Evolutionary conservation across 2,797 vertebrate species (phyloP).

Genomic region (Pangasius mekongensis): DNA sequence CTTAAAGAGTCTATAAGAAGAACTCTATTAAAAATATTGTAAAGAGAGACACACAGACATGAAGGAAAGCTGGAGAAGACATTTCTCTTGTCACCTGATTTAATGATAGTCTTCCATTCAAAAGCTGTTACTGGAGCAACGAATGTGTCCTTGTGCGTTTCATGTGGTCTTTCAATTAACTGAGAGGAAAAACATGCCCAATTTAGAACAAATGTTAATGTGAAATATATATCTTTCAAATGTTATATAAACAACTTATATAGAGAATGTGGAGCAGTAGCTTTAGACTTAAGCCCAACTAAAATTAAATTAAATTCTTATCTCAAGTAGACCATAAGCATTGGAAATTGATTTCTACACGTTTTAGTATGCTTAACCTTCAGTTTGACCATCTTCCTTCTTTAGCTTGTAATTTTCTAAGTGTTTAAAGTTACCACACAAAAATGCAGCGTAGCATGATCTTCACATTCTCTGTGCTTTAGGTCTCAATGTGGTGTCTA

Average conservation of each 20-base stretch:
- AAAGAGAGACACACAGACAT: neutral
- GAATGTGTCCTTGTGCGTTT: conserved; percentile 64
- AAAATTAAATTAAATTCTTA: neutral
- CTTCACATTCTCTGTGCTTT: neutral
- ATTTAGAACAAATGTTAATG: neutral
- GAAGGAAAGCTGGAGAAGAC: neutral
- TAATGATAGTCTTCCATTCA: conserved; percentile 73
- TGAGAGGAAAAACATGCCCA: conserved; percentile 44
- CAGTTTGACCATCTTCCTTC: neutral
- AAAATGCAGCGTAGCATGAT: neutral
- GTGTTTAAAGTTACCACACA: neutral
- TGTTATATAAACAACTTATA: neutral
- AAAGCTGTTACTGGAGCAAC: conserved; percentile 70
- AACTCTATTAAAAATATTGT: neutral
- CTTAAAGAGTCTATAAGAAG: conserved; percentile 63
- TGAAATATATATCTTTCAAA: neutral
- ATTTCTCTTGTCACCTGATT: conserved; percentile 68
- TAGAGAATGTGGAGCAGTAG: neutral
- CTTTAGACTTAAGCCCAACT: neutral
- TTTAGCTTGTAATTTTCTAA: neutral
- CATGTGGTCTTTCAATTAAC: conserved; percentile 61
- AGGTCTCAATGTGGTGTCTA: too few relatives aligned
- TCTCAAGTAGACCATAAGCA: neutral
- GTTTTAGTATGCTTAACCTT: neutral
- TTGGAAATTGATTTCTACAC: neutral